A percentile compares a stretch with the other conserved stretches of the same genome.
Evolutionary conservation across 2,113 vertebrate species (phyloP).

Genomic region (Thalassarche chlororhynchos): DNA sequence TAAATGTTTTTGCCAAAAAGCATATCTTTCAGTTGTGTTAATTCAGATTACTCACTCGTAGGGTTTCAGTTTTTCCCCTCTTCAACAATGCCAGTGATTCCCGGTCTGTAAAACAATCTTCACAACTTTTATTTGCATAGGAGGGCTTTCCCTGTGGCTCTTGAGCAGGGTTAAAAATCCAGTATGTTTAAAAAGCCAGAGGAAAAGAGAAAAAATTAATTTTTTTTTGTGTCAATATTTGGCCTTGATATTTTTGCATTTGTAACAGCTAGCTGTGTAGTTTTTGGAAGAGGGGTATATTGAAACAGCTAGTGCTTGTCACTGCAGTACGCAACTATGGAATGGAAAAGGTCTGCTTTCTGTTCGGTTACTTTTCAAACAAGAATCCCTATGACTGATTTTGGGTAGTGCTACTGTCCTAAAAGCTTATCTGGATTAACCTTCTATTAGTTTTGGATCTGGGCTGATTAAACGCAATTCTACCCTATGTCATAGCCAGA

Average conservation of each 20-base stretch:
- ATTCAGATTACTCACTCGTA: background rate
- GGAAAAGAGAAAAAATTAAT: background rate
- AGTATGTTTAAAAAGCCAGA: background rate
- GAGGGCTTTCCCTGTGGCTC: background rate
- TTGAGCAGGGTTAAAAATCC: background rate
- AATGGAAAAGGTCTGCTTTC: background rate
- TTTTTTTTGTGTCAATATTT: background rate
- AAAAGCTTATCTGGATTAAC: conserved; percentile 1
- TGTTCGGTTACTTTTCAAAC: background rate
- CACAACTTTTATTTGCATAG: background rate
- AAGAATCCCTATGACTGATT: background rate
- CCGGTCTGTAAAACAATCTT: background rate
- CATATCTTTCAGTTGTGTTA: background rate
- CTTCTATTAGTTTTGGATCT: background rate
- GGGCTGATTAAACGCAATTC: background rate
- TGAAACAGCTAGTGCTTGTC: background rate
- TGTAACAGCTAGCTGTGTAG: background rate
- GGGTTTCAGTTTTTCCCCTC: background rate
- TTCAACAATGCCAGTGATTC: background rate
- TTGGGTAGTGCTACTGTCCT: background rate
- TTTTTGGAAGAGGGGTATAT: background rate
- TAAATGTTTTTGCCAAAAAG: background rate
- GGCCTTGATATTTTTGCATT: background rate
- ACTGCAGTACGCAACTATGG: background rate
- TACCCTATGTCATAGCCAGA: background rate